Evolutionary conservation across 2,113 vertebrate species (phyloP).

Genomic region (Pterocles orientalis): DNA sequence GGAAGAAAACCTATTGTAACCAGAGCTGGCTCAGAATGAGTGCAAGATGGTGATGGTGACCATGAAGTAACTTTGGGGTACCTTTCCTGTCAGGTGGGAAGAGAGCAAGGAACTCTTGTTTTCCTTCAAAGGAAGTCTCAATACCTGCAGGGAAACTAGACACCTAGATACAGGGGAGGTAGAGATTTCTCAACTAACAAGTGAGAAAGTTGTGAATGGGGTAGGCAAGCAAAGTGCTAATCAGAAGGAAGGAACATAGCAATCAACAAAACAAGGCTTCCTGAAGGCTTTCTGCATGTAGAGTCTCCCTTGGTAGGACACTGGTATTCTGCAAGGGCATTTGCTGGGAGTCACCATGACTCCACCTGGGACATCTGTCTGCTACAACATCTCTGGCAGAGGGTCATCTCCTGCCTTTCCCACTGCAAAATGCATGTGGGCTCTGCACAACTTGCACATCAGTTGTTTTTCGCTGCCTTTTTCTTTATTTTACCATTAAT

Average conservation of each 20-base stretch:
- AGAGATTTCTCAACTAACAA: background rate
- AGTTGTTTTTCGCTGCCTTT: background rate
- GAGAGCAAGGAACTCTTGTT: background rate
- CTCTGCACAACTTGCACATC: background rate
- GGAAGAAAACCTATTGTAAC: background rate
- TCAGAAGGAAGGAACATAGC: background rate
- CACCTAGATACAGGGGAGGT: background rate
- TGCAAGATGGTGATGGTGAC: background rate
- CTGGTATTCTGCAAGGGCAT: background rate
- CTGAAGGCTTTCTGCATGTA: background rate
- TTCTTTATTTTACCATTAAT: background rate
- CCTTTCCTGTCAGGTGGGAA: background rate
- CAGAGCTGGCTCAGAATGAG: background rate
- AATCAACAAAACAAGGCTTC: background rate
- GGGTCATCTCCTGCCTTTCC: background rate
- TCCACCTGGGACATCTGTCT: background rate
- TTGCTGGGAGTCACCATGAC: background rate
- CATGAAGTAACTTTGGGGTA: background rate
- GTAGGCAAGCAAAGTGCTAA: background rate
- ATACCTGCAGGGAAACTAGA: background rate
- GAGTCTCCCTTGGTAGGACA: background rate
- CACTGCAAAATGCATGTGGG: background rate
- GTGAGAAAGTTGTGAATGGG: background rate
- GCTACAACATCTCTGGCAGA: background rate
- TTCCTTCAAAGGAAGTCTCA: background rate